A percentile compares a stretch with the other conserved stretches of the same genome.
Conservation (phyloP, 2,797 vertebrate genomes). For the Emydoidea blandingii region DNA sequence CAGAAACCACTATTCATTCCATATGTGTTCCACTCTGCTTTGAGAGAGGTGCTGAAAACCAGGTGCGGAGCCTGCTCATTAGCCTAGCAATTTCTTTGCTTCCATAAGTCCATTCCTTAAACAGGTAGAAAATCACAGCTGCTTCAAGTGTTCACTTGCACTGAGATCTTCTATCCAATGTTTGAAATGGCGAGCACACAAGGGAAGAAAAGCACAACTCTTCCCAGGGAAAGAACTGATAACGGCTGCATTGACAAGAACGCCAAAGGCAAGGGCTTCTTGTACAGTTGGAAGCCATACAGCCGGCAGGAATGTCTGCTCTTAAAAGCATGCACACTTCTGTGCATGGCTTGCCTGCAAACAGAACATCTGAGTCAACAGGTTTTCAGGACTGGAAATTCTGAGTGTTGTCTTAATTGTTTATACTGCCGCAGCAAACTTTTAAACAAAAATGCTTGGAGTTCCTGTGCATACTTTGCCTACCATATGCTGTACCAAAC, state of each 20-base stretch:
- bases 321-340: constrained; percentile 76
- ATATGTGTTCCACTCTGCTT: constrained; percentile 61
- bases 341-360: constrained; percentile 80
- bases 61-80: constrained; percentile 49
- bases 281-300: constrained; percentile 51
- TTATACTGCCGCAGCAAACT: constrained; percentile 84
- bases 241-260: constrained; percentile 45
- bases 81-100: constrained; percentile 38
- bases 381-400: constrained; percentile 87
- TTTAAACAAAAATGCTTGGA: constrained; percentile 86
- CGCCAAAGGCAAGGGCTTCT: constrained; percentile 55
- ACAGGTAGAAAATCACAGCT: neutral
- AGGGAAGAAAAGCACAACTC: constrained; percentile 7
- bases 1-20: constrained; percentile 71
- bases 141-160: constrained; percentile 24
- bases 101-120: constrained; percentile 53
- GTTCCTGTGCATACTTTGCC: constrained; percentile 83
- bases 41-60: constrained; percentile 57
- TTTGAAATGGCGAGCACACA: constrained; percentile 19
- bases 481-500: constrained; percentile 84
- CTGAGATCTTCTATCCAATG: constrained; percentile 37
- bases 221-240: constrained; percentile 3
- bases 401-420: constrained; percentile 85
- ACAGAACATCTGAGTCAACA: constrained; percentile 87
- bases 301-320: constrained; percentile 71